Evolutionary conservation across 2,888 invertebrate genomes (phyloP).

Genomic region (Lasioglossum calceatum): DNA sequence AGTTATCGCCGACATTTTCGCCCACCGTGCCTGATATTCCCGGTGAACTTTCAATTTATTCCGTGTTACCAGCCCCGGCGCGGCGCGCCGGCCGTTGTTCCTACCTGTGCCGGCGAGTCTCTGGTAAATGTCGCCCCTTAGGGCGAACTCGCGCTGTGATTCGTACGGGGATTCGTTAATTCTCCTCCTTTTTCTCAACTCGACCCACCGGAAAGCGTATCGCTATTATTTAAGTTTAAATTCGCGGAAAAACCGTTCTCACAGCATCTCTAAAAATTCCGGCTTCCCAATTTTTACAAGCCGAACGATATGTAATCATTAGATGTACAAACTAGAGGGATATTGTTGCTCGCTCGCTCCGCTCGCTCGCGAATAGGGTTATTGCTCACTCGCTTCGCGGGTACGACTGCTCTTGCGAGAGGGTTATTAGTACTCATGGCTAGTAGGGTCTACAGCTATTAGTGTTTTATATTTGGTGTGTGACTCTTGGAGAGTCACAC

Average conservation of each 20-base stretch:
- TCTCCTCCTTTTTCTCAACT: not conserved
- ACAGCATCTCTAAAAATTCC: not conserved
- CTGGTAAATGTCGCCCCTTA: constrained; percentile 60
- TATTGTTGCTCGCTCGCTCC: too few species aligned
- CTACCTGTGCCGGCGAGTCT: constrained; percentile 47
- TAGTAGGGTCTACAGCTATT: too few species aligned
- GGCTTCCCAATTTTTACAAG: not conserved
- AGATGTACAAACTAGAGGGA: too few species aligned
- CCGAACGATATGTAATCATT: not conserved
- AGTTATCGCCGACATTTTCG: constrained; percentile 63
- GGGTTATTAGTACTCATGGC: too few species aligned
- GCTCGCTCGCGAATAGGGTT: too few species aligned
- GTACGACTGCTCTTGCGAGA: too few species aligned
- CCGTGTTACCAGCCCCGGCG: constrained; percentile 32
- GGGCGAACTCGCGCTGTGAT: constrained; percentile 24
- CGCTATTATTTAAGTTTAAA: not conserved
- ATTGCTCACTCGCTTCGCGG: too few species aligned
- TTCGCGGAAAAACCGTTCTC: not conserved
- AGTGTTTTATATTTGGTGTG: too few species aligned
- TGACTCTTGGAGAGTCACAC: too few species aligned
- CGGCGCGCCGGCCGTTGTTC: constrained; percentile 21
- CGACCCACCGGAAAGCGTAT: not conserved
- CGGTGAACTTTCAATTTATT: constrained; percentile 68
- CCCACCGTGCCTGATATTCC: constrained; percentile 58
- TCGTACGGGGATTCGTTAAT: constrained; percentile 38